Percentiles rank a stretch among this genome's conserved stretches.
Conservation (phyloP, 2,888 invertebrate species). For the Pheosia tremula region DNA sequence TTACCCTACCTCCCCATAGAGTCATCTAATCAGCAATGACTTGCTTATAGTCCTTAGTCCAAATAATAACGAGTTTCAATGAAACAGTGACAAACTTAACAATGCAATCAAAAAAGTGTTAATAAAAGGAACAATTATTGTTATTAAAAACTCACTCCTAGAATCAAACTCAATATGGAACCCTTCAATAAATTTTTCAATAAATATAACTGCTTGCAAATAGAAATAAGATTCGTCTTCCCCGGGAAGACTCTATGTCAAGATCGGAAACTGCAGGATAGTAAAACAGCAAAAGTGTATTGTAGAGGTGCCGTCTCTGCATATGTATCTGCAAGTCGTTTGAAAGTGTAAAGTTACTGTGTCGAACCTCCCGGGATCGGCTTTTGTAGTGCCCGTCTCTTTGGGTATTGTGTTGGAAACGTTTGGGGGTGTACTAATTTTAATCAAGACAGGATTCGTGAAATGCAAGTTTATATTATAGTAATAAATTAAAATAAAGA, state of each 20-base stretch:
- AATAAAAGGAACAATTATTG: no score
- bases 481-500: no score
- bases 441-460: constrained; percentile 23
- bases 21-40: no score
- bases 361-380: constrained; percentile 35
- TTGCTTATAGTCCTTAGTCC: no score
- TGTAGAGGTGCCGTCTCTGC: constrained; percentile 33
- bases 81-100: no score
- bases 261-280: constrained; percentile 40
- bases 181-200: constrained; percentile 29
- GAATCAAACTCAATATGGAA: constrained; percentile 8
- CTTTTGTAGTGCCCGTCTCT: constrained; percentile 24
- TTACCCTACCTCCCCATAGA: no score
- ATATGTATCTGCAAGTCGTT: constrained; percentile 40
- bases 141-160: not conserved
- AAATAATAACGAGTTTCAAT: no score
- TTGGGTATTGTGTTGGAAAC: constrained; percentile 31
- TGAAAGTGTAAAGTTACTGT: constrained; percentile 36
- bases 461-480: no score
- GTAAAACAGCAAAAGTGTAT: constrained; percentile 43
- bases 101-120: no score
- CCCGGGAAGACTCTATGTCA: constrained; percentile 15
- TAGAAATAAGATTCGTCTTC: constrained; percentile 36
- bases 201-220: constrained; percentile 37
- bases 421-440: constrained; percentile 29